phyloP scores from a whole-genome alignment of 2,797 vertebrate species.

The Naso thynnoides region DNA sequence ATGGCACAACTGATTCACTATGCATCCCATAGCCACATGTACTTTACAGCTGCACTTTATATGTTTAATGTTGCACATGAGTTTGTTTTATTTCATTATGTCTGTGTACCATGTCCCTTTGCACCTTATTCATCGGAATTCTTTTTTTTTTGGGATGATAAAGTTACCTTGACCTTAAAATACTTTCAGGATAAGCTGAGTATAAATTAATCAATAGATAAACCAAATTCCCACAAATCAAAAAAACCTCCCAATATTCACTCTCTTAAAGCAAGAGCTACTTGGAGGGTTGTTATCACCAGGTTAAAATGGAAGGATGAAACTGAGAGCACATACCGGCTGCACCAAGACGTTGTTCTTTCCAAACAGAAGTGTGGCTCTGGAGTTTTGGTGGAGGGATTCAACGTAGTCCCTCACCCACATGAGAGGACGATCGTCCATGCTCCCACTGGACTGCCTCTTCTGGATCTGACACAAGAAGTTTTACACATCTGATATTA shows the following conservation, averaged over 20 bases:
- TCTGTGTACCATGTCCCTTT: too few species aligned
- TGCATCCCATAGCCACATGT: too few species aligned
- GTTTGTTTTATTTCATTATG: too few species aligned
- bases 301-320: not conserved
- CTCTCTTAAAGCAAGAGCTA: not conserved
- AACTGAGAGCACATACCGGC: constrained; percentile 83
- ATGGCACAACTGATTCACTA: too few species aligned
- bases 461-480: constrained; percentile 92
- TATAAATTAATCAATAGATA: not conserved
- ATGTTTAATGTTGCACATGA: too few species aligned
- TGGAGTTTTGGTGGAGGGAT: constrained; percentile 96
- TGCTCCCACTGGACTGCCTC: constrained; percentile 95
- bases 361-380: constrained; percentile 94
- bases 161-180: too few species aligned
- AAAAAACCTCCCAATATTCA: constrained; percentile 1
- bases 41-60: too few species aligned
- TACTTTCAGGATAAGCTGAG: not conserved
- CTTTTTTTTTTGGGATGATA: too few species aligned
- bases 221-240: not conserved
- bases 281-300: not conserved
- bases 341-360: constrained; percentile 99
- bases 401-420: constrained; percentile 96
- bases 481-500: not conserved
- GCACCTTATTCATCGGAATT: too few species aligned
- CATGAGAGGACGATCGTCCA: constrained; percentile 93